Conservation (phyloP, 2,888 invertebrate species). For the Ypsolopha scabrella region DNA sequence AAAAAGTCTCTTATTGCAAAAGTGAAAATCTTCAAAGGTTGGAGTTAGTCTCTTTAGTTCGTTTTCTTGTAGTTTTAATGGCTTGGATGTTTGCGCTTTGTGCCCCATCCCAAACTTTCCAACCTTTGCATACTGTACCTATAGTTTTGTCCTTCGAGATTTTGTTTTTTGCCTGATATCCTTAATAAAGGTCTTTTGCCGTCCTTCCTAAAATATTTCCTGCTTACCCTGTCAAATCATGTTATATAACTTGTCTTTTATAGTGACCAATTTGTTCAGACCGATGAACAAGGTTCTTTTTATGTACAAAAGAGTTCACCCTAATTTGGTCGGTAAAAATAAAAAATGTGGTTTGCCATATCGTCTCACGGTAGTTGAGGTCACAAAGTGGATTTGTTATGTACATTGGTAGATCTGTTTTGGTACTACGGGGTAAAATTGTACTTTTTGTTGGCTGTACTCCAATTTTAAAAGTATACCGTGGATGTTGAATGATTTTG, state of each 20-base stretch:
- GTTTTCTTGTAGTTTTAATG: too few relatives aligned
- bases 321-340: neutral
- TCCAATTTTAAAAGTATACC: neutral
- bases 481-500: too few relatives aligned
- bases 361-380: neutral
- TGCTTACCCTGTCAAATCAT: constrained; percentile 23
- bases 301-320: neutral
- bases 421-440: neutral
- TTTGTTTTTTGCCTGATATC: constrained; percentile 14
- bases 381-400: constrained; percentile 9
- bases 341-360: neutral
- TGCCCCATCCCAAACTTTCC: too few relatives aligned
- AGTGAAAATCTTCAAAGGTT: too few relatives aligned
- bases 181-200: constrained; percentile 22
- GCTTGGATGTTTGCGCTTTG: too few relatives aligned
- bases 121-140: constrained; percentile 5
- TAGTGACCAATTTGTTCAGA: constrained; percentile 2
- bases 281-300: neutral
- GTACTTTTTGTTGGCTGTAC: neutral
- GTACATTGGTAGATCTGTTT: constrained; percentile 13
- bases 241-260: constrained; percentile 12
- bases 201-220: constrained; percentile 27
- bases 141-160: constrained; percentile 17
- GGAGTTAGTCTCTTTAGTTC: too few relatives aligned
- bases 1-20: too few relatives aligned